These are phyloP conservation scores for Aptenodytes forsteri DNA, from an alignment of 2,113 vertebrate species.

Conservation along the genomic window DNA sequence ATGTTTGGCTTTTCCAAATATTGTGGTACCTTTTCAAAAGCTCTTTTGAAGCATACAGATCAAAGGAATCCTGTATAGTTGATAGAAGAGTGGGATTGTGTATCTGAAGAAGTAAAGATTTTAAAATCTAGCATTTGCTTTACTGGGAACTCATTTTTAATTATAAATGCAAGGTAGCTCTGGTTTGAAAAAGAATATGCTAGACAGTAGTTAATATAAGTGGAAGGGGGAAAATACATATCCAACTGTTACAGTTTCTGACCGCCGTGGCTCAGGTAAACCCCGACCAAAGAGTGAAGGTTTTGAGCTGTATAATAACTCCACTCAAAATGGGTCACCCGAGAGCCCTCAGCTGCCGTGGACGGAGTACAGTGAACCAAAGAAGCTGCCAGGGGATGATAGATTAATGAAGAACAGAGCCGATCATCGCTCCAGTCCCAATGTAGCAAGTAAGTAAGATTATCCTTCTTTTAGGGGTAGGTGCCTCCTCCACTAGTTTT, in stretches of 20 bases:
- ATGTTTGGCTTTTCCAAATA: background rate
- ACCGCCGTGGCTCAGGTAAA: conserved; percentile 91
- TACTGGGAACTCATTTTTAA: background rate
- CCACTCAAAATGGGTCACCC: conserved; percentile 90
- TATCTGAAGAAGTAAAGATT: background rate
- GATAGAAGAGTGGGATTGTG: background rate
- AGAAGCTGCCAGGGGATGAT: conserved; percentile 89
- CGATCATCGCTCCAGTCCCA: conserved; percentile 96
- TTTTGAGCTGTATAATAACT: conserved; percentile 93
- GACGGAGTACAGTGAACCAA: conserved; percentile 92
- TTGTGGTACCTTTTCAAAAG: background rate
- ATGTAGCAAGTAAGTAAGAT: conserved; percentile 91
- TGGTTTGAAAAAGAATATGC: background rate
- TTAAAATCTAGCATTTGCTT: background rate
- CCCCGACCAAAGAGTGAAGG: conserved; percentile 97
- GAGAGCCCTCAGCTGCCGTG: conserved; percentile 91
- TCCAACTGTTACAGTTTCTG: conserved; percentile 78
- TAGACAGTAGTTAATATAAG: background rate
- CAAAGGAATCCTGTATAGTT: background rate
- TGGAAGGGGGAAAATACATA: background rate
- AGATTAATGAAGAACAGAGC: conserved; percentile 91
- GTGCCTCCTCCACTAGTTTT: background rate
- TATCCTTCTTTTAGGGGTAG: background rate
- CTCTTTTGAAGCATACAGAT: background rate
- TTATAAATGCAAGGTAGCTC: background rate